Evolutionary conservation across 2,113 vertebrate species (phyloP).

Genomic region (Naja naja): DNA sequence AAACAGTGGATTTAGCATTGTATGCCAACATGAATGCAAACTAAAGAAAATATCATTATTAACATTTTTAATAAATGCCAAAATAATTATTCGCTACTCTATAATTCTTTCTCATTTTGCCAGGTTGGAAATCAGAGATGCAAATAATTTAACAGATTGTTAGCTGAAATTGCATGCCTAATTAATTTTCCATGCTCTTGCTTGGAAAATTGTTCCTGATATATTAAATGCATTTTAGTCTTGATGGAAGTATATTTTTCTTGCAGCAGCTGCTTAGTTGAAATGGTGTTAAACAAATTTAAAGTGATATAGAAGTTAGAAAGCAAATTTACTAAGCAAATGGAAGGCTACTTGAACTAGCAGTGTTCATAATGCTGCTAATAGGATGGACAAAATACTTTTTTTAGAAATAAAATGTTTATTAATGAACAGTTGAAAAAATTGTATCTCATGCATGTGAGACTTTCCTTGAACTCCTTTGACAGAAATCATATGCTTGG

Average conservation of each 20-base stretch:
- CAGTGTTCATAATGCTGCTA: background rate
- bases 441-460: background rate
- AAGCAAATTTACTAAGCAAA: background rate
- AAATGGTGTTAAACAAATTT: background rate
- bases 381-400: background rate
- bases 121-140: constrained; percentile 26
- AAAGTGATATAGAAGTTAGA: constrained; percentile 3
- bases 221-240: constrained; percentile 10
- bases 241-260: background rate
- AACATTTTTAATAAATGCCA: constrained; percentile 4
- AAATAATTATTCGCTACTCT: background rate
- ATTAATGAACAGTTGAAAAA: background rate
- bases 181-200: constrained; percentile 15
- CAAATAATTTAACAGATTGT: background rate
- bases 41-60: background rate
- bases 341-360: background rate
- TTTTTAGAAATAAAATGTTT: background rate
- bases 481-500: background rate
- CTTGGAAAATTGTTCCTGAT: constrained; percentile 26
- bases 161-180: constrained; percentile 33
- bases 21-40: constrained; percentile 16
- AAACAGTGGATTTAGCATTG: constrained; percentile 7
- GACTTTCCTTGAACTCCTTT: background rate
- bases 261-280: fast-evolving
- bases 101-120: background rate